phyloP scores from a whole-genome alignment of 2,888 invertebrate species.

The Agrilus biguttatus region DNA sequence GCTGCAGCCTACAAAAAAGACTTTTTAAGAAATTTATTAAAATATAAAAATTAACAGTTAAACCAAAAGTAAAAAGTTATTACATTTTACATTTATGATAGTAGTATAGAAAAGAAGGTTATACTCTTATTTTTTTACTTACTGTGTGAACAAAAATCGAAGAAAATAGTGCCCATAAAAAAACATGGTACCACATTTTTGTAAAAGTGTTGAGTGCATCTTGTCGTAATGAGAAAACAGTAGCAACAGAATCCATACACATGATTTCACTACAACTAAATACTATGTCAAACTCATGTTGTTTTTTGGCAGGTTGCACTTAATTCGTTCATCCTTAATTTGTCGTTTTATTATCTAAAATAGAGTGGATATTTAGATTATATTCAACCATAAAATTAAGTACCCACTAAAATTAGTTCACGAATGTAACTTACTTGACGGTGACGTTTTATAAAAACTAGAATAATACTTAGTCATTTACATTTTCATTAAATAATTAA shows the following conservation, averaged over 20 bases:
- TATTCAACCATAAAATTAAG: too few species aligned
- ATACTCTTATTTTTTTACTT: slow-evolving; percentile 10
- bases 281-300: slow-evolving; percentile 7
- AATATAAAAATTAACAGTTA: background rate
- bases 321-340: too few species aligned
- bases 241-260: slow-evolving; percentile 22
- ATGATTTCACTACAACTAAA: too few species aligned
- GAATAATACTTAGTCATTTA: too few species aligned
- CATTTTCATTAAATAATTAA: too few species aligned
- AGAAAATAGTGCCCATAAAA: slow-evolving; percentile 89
- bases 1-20: slow-evolving; percentile 52
- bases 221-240: slow-evolving; percentile 26
- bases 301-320: background rate
- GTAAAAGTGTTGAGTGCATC: slow-evolving; percentile 51
- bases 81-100: too few species aligned
- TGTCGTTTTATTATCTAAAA: too few species aligned
- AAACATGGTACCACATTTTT: slow-evolving; percentile 97
- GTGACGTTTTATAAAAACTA: too few species aligned
- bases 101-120: background rate
- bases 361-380: too few species aligned
- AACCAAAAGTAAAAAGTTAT: background rate
- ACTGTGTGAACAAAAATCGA: slow-evolving; percentile 80
- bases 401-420: too few species aligned
- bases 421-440: too few species aligned
- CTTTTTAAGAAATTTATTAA: background rate